phyloP scores from a whole-genome alignment of 2,797 vertebrate species.

The Parotocinclus haroldoi region DNA sequence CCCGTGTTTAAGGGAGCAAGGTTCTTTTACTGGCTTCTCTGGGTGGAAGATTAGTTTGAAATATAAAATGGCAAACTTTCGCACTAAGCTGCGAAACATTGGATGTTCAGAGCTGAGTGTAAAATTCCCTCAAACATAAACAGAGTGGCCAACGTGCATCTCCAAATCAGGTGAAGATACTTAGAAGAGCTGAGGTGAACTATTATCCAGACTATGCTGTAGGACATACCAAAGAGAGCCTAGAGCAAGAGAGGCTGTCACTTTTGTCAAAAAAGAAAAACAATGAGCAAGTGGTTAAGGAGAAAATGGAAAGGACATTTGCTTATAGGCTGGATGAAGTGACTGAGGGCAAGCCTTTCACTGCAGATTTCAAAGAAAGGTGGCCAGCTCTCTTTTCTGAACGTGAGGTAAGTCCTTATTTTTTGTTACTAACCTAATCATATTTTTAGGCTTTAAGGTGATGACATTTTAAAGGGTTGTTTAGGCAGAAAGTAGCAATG shows the following conservation, averaged over 20 bases:
- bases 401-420: constrained; percentile 14
- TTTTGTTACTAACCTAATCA: not conserved
- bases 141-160: not conserved
- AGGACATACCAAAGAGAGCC: constrained; percentile 12
- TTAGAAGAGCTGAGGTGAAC: constrained; percentile 18
- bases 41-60: constrained; percentile 3
- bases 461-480: too few species aligned
- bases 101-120: constrained; percentile 27
- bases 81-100: constrained; percentile 18
- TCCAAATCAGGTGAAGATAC: constrained; percentile 5
- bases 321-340: constrained; percentile 23
- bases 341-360: constrained; percentile 8
- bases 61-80: constrained; percentile 15
- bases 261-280: constrained; percentile 17
- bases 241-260: constrained; percentile 9
- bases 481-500: too few species aligned
- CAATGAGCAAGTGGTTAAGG: constrained; percentile 21
- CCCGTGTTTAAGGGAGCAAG: constrained; percentile 22
- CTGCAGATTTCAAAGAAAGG: constrained; percentile 29
- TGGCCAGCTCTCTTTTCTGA: constrained; percentile 29
- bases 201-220: constrained; percentile 18
- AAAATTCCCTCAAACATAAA: constrained; percentile 23
- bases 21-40: constrained; percentile 4
- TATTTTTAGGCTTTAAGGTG: too few species aligned
- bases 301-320: constrained; percentile 34